phyloP scores from a whole-genome alignment of 2,888 invertebrate genomes.

The Epistrophe grossulariae region DNA sequence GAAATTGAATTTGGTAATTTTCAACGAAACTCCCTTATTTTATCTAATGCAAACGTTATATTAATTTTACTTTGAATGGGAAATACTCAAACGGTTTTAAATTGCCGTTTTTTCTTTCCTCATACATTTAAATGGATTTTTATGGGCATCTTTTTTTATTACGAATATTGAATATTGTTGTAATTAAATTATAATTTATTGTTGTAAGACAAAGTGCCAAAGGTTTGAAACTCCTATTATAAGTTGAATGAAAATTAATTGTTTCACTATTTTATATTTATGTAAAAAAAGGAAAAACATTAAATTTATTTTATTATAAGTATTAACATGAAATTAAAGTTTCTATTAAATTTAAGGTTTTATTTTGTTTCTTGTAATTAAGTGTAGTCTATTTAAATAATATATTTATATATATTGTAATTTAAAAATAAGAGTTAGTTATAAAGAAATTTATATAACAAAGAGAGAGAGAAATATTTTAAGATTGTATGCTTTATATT shows the following conservation, averaged over 20 bases:
- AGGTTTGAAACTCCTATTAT: constrained; percentile 76
- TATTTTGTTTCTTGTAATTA: constrained; percentile 3
- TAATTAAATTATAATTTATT: constrained; percentile 76
- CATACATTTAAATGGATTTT: not conserved
- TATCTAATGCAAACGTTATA: too few species aligned
- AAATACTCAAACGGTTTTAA: not conserved
- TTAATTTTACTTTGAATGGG: not conserved
- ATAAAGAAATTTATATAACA: not conserved
- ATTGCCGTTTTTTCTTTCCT: not conserved
- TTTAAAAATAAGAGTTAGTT: constrained; percentile 10
- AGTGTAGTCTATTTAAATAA: constrained; percentile 18
- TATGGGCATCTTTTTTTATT: constrained; percentile 14
- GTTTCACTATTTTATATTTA: constrained; percentile 48
- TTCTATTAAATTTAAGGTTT: constrained; percentile 63
- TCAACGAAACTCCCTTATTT: too few species aligned
- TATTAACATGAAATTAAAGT: constrained; percentile 69
- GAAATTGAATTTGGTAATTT: too few species aligned
- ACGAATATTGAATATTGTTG: constrained; percentile 23
- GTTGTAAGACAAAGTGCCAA: constrained; percentile 74
- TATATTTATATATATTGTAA: constrained; percentile 21
- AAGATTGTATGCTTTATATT: constrained; percentile 71
- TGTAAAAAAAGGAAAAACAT: constrained; percentile 9
- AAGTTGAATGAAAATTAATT: constrained; percentile 43
- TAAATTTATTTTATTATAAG: constrained; percentile 55
- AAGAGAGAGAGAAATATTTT: constrained; percentile 57